These are phyloP conservation scores for Melieria omissa DNA, from an alignment of 2,888 invertebrate species.

Conservation along the genomic window DNA sequence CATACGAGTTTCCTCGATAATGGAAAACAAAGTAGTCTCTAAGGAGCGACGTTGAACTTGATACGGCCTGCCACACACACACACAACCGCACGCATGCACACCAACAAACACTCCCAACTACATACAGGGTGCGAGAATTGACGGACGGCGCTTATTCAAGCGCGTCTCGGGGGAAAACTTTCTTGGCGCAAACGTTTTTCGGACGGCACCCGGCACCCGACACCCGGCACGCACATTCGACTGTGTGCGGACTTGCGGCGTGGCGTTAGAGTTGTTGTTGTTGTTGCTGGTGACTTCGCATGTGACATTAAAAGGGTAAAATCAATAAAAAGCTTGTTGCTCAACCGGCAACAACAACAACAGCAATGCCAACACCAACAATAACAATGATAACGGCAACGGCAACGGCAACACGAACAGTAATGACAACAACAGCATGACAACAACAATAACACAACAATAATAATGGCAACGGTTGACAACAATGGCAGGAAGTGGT, in stretches of 20 bases:
- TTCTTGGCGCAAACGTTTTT: slow-evolving; percentile 3
- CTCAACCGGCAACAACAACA: slow-evolving; percentile 42
- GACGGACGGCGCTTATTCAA: too few relatives aligned
- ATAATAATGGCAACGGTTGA: slow-evolving; percentile 25
- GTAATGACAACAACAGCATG: slow-evolving; percentile 11
- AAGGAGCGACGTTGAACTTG: slow-evolving; percentile 30
- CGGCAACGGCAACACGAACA: slow-evolving; percentile 28
- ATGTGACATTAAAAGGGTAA: slow-evolving; percentile 44
- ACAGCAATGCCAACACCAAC: slow-evolving; percentile 12
- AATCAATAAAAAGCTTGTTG: slow-evolving; percentile 64
- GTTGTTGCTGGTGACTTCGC: slow-evolving; percentile 5
- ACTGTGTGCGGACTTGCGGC: not conserved
- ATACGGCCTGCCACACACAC: not conserved
- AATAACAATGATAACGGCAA: slow-evolving; percentile 24
- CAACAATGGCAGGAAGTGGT: slow-evolving; percentile 31
- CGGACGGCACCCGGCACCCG: not conserved
- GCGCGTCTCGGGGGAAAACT: too few relatives aligned
- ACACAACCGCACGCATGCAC: not conserved
- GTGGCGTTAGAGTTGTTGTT: not conserved
- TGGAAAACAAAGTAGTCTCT: slow-evolving; percentile 32
- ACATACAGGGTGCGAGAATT: not conserved
- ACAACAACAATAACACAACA: slow-evolving; percentile 28
- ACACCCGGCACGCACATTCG: not conserved
- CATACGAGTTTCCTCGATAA: slow-evolving; percentile 22
- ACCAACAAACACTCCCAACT: not conserved